Conservation (phyloP, 2,113 vertebrate species). For the Ia io region DNA sequence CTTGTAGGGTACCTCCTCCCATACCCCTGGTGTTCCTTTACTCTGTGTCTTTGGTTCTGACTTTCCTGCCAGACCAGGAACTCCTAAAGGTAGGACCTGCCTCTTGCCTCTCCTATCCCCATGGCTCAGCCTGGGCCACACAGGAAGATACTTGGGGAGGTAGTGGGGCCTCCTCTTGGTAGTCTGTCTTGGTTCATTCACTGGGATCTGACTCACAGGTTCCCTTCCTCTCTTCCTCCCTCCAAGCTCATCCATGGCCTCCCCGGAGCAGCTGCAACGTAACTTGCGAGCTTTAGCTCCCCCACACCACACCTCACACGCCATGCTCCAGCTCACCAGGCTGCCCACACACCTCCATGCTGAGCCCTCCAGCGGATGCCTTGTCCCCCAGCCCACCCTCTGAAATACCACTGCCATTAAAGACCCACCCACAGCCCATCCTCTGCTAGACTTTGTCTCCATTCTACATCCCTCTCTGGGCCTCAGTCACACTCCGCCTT, state of each 20-base stretch:
- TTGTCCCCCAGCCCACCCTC: background rate
- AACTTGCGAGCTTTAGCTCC: no score
- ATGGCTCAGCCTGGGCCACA: background rate
- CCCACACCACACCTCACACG: background rate
- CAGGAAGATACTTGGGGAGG: background rate
- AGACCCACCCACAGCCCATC: background rate
- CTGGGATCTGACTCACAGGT: background rate
- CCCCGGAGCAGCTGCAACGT: background rate
- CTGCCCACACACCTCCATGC: fast-evolving
- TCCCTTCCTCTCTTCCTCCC: background rate
- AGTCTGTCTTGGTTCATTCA: background rate
- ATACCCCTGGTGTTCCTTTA: background rate
- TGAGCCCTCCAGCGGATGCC: background rate
- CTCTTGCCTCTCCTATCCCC: background rate
- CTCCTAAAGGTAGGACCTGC: background rate
- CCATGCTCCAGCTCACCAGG: background rate
- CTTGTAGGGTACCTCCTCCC: background rate
- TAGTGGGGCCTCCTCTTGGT: background rate
- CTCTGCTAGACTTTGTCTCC: background rate
- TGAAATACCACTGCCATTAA: background rate
- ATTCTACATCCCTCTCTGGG: background rate
- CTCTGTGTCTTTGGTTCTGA: background rate
- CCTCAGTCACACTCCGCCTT: background rate
- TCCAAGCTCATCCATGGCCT: background rate
- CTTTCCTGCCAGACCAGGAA: background rate